These are phyloP conservation scores for Crocallis elinguaria DNA, from an alignment of 2,888 invertebrate species.

Conservation along the genomic window DNA sequence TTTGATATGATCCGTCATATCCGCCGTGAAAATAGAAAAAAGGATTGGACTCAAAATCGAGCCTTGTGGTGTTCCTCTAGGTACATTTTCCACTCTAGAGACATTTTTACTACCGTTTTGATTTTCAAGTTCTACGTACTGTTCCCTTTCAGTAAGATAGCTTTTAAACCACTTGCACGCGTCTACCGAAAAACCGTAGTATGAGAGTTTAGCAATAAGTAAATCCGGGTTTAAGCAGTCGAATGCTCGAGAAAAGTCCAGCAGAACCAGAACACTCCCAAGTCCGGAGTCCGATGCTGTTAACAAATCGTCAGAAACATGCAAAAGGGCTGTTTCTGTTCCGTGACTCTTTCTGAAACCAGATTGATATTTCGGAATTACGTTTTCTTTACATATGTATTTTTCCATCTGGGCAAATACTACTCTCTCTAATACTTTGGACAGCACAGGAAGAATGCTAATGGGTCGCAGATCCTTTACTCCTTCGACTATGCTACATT, in stretches of 20 bases:
- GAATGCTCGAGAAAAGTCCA: too few relatives aligned
- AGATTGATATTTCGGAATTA: neutral
- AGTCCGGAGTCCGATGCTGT: too few relatives aligned
- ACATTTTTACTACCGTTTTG: neutral
- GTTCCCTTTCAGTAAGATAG: too few relatives aligned
- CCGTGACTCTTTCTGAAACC: neutral
- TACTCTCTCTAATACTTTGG: too few relatives aligned
- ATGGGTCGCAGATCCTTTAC: neutral
- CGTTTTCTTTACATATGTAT: neutral
- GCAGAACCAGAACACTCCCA: neutral
- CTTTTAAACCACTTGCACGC: too few relatives aligned
- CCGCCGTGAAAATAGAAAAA: slow-evolving; percentile 10
- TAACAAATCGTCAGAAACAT: neutral
- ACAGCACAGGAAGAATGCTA: too few relatives aligned
- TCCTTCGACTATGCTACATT: neutral
- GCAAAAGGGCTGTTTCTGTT: neutral
- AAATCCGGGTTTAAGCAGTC: neutral
- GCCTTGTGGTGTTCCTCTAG: neutral
- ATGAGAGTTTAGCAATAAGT: neutral
- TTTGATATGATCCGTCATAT: slow-evolving; percentile 2
- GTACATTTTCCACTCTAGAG: neutral
- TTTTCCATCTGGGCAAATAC: neutral
- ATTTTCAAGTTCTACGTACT: neutral
- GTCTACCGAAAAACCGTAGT: neutral
- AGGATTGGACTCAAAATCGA: too few relatives aligned